Conservation (phyloP, 1,140 invertebrate genomes). For the Chlorops oryzae region DNA sequence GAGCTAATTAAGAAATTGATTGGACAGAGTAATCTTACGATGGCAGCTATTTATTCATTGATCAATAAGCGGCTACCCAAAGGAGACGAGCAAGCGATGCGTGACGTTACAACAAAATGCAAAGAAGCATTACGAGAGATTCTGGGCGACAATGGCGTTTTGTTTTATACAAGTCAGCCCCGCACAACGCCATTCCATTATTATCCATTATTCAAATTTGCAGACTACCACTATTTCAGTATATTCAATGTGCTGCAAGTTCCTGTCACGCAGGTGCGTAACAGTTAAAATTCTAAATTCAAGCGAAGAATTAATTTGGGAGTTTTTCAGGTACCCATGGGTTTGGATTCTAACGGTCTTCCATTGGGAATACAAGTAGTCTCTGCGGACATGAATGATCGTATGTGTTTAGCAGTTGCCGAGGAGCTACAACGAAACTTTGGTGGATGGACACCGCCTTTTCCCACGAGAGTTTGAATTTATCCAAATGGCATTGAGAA, state of each 20-base stretch:
- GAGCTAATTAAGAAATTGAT: conserved; percentile 57
- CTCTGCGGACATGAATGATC: conserved; percentile 69
- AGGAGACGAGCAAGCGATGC: conserved; percentile 59
- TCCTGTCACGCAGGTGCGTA: conserved; percentile 74
- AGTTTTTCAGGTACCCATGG: conserved; percentile 65
- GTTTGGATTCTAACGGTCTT: conserved; percentile 63
- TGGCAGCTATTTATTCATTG: conserved; percentile 63
- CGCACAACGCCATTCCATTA: conserved; percentile 80
- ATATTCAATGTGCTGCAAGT: conserved; percentile 82
- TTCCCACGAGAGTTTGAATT: conserved; percentile 8
- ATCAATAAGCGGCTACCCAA: conserved; percentile 58
- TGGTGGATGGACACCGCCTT: conserved; percentile 73
- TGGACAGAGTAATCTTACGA: conserved; percentile 56
- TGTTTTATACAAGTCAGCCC: conserved; percentile 81
- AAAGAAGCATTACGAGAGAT: conserved; percentile 59
- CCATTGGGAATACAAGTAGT: conserved; percentile 80
- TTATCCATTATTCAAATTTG: conserved; percentile 69
- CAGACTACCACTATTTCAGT: conserved; percentile 83
- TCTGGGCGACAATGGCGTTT: conserved; percentile 71
- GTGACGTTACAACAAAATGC: conserved; percentile 54
- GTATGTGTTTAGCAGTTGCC: conserved; percentile 76
- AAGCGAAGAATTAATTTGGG: neutral
- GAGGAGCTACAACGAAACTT: conserved; percentile 72
- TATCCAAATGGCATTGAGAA: neutral
- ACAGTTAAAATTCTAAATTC: conserved; percentile 61